Evolutionary conservation across 2,888 invertebrate species (phyloP), one percentile per base, ranked within the genome.

Genomic region (Tipula unca): DNA sequence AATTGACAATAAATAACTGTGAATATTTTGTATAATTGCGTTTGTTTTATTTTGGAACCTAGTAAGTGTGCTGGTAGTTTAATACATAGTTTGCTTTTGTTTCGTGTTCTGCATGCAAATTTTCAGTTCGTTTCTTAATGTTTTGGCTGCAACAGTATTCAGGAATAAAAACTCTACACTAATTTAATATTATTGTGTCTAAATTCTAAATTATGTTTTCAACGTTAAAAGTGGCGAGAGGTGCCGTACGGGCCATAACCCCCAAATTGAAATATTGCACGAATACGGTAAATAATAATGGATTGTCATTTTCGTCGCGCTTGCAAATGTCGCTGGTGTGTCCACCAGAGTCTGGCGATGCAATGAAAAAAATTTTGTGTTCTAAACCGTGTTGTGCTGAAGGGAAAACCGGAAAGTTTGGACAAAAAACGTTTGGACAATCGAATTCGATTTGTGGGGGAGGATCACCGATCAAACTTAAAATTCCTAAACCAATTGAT

Each of bases 1-100:
- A 87, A 90, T 92, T 86, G 89, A 90, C 87, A 85, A 54, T 42
- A 86, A 87, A 85, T 86, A 85, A 87, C 42, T 25, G 25, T 48
- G 5, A 6, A 29, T 4, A 85, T 48, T 83, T 83, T 83, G 17
- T 83, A 32, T n/a, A 69, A 69, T 3, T 13, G 20, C 10, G 0
- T 69, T 69, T 25, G 20, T 69, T 39, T 35, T 85, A 42, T 17
- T 85, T 39, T 13, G 25, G 25, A 85, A 85, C 35, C 13, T 25
- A 85, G 29, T n/a, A n/a, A n/a, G n/a, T 35, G 8, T 3, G 20
- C 69, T 13, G 6, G 48, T 17, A 17, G 25, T 69, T 25, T 69
- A 69, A 10, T 25, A 69, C 10, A 3, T 13, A 69, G 25, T n/a
- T 48, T 6, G 5, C 20, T 10, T 10, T 69, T 69, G 25, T 69